Conservation (phyloP, 2,113 vertebrate genomes). For the Sorex fumeus region DNA sequence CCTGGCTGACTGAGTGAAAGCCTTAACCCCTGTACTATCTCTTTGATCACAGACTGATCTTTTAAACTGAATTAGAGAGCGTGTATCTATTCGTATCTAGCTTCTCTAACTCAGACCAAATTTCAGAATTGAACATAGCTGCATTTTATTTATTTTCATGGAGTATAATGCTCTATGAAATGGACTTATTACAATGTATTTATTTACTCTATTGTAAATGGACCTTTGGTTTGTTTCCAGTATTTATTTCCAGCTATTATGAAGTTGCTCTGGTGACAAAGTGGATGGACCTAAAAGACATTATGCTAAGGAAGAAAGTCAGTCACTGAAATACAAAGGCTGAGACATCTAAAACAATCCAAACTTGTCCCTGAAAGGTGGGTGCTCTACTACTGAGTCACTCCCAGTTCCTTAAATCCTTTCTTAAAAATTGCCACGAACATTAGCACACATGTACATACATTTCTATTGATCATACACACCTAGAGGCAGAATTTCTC, state of each 20-base stretch:
- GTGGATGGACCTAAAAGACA: not conserved
- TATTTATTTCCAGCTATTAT: slow-evolving; percentile 45
- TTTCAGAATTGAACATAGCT: not conserved
- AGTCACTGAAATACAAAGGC: not conserved
- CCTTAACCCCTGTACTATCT: too few species aligned
- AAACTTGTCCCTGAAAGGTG: too few species aligned
- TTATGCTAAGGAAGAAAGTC: not conserved
- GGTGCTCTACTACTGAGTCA: too few species aligned
- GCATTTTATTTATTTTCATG: slow-evolving; percentile 31
- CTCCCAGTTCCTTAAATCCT: too few species aligned
- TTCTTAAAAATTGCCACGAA: not conserved
- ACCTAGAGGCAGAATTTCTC: too few species aligned
- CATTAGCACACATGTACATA: not conserved
- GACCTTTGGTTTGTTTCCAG: slow-evolving; percentile 26
- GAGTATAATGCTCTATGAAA: slow-evolving; percentile 25
- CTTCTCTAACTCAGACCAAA: slow-evolving; percentile 7
- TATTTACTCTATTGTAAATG: slow-evolving; percentile 14
- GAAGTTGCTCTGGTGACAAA: slow-evolving; percentile 18
- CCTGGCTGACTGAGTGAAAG: too few species aligned
- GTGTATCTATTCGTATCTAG: not conserved
- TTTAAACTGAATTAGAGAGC: not conserved
- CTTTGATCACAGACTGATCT: too few species aligned
- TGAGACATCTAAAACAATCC: not conserved
- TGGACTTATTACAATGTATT: slow-evolving; percentile 13
- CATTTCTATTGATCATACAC: too few species aligned